Evolutionary conservation across 2,113 vertebrate species (phyloP).

Genomic region (Megaceryle torquata): DNA sequence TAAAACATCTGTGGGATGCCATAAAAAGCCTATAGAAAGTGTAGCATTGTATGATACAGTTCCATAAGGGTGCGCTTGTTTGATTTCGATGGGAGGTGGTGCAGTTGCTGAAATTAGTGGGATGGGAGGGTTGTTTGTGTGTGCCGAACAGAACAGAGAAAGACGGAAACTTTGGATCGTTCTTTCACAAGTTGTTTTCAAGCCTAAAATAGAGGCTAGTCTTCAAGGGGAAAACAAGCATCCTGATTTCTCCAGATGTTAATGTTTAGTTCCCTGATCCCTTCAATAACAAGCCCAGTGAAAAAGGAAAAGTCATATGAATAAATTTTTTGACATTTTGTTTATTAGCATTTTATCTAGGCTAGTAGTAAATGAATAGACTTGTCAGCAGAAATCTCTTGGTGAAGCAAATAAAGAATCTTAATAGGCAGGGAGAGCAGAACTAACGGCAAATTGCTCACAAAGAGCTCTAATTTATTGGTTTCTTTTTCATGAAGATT

Average conservation of each 20-base stretch:
- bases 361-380: conserved; percentile 75
- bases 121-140: neutral
- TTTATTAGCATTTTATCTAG: conserved; percentile 80
- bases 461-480: conserved; percentile 77
- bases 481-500: conserved; percentile 70
- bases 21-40: neutral
- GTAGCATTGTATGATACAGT: neutral
- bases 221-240: conserved; percentile 16
- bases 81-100: neutral
- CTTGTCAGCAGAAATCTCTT: conserved; percentile 79
- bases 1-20: neutral
- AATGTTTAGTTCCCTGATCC: conserved; percentile 33
- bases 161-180: neutral
- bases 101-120: neutral
- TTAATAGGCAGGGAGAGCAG: conserved; percentile 73
- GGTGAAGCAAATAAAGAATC: conserved; percentile 79
- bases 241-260: conserved; percentile 51
- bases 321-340: conserved; percentile 76
- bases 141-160: neutral
- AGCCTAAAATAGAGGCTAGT: conserved; percentile 25
- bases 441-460: conserved; percentile 71
- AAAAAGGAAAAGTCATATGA: conserved; percentile 55
- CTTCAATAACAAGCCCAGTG: conserved; percentile 38
- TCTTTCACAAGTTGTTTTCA: conserved; percentile 31
- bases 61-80: neutral